Evolutionary conservation across 2,888 invertebrate genomes (phyloP).

Genomic region (Ornithoptera priamus): DNA sequence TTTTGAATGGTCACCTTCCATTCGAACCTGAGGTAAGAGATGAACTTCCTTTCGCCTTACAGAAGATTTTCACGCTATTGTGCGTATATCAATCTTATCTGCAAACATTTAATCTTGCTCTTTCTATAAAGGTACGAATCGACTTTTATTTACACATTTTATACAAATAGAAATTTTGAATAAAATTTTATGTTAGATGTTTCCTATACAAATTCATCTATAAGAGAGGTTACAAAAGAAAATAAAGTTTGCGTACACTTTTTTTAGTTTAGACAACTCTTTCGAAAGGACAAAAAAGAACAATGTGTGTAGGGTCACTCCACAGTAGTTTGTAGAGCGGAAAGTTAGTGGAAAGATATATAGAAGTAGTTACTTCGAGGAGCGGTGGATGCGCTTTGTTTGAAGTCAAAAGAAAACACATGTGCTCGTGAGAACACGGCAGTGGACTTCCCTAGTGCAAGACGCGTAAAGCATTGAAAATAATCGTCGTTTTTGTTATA

Average conservation of each 20-base stretch:
- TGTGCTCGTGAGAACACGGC: neutral
- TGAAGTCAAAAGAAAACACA: neutral
- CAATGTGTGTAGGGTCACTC: slow-evolving; percentile 7
- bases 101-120: slow-evolving; percentile 17
- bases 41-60: slow-evolving; percentile 5
- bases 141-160: slow-evolving; percentile 1
- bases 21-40: neutral
- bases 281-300: neutral
- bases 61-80: slow-evolving; percentile 7
- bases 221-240: neutral
- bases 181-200: slow-evolving; percentile 3
- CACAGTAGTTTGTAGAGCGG: slow-evolving; percentile 2
- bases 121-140: neutral
- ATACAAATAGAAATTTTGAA: slow-evolving; percentile 5
- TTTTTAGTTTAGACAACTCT: neutral
- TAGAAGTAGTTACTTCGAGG: slow-evolving; percentile 7
- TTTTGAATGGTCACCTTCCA: neutral
- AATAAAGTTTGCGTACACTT: neutral
- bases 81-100: slow-evolving; percentile 15
- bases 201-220: neutral
- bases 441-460: neutral
- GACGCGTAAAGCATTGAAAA: neutral
- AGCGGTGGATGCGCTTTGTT: slow-evolving; percentile 9
- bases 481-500: neutral
- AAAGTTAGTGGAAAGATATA: slow-evolving; percentile 4